Base-by-base conservation (phyloP, 2,113 vertebrate species). In the Martes martes region DNA sequence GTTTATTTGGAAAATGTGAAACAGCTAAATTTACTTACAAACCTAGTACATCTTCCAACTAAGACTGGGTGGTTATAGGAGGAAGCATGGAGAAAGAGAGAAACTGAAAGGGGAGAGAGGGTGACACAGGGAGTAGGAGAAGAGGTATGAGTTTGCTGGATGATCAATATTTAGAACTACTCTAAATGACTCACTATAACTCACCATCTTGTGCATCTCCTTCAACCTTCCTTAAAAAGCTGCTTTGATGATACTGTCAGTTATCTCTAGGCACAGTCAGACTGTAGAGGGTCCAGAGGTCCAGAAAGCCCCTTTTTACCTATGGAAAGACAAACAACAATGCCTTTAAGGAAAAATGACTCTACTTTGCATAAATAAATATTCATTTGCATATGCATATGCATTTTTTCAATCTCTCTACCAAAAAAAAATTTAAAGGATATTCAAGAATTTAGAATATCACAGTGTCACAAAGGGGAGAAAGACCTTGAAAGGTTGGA, bases 1-100 rank as follows among this genome's bases (percentile, higher is more conserved):
- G 83, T 93, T 97, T 96, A 96, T 95, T 94, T 96, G 93, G 81
- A 97, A 98, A 97, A 97, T 83, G 13, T 85, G 76, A 94, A 71
- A 73, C 52, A 94, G 71, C 33, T 95, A 92, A 86, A 96, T 94
- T 80, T 85, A 93, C 80, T 97, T 92, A 63, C 7, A 90, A 76
- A 93, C 4, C 14, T 50, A 90, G 36, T 88, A 24, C 42, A 76
- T 65, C 81, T 84, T 94, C 52, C 31, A 94, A 36, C 42, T 59
- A 57, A 91, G n/a, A 89, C 24, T 57, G 31, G 45, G 28, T 2
- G 16, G 50, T 85, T 71, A 79, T 47, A 24, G 18, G 11, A 82
- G 39, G 10, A 23, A 63, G 55, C n/a, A n/a, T 2, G 4, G 50
- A 65, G 50, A 86, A 16, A 33, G 13, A 67, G 39, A 90, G 33